Evolutionary conservation across 2,113 vertebrate species (phyloP), one percentile per base, ranked within the genome.

Genomic region (Rhabdornis inornatus): DNA sequence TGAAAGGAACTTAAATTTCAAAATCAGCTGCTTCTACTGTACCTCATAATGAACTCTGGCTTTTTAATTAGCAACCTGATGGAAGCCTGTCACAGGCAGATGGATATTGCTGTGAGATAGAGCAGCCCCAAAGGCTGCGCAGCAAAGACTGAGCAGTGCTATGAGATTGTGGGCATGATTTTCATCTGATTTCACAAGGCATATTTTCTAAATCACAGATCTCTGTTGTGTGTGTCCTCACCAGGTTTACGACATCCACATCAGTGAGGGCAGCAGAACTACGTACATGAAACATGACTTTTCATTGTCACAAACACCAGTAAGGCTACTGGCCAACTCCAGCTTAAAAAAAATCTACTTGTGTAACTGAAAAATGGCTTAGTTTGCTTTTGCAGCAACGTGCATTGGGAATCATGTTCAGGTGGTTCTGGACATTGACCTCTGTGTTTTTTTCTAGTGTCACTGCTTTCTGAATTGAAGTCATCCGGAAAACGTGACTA

Each of bases 301-400:
- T 71, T 68, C 72, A 66, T 63, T 44, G 55, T 86, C 76, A 81
- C 40, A 92, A 83, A 47, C 33, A 63, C 21, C 27, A 72, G 10
- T 33, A 92, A 57, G 3, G 7, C 6, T 35, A 53, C 28, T 1
- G 4, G 42, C 7, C 35, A 81, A 16, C 16, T 65, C 30, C n/a
- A 74, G 50, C 18, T 88, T 53, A 88, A 64, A 42, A 35, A n/a
- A 57, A 53, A 47, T 27, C 33, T 83, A 9, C 20, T 56, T 53
- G 5, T 65, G 4, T 37, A 53, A 64, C 57, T 80, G 40, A 80
- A 65, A 83, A 92, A 83, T 69, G 11, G 24, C 55, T 92, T 53
- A 16, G 20, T 65, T 92, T 95, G 33, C 18, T 93, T 92, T 93
- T 87, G 75, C 52, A 90, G 50, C 25, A 93, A 25, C 8, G 35